phyloP scores from a whole-genome alignment of 2,888 invertebrate species.

The Spialia ferax region DNA sequence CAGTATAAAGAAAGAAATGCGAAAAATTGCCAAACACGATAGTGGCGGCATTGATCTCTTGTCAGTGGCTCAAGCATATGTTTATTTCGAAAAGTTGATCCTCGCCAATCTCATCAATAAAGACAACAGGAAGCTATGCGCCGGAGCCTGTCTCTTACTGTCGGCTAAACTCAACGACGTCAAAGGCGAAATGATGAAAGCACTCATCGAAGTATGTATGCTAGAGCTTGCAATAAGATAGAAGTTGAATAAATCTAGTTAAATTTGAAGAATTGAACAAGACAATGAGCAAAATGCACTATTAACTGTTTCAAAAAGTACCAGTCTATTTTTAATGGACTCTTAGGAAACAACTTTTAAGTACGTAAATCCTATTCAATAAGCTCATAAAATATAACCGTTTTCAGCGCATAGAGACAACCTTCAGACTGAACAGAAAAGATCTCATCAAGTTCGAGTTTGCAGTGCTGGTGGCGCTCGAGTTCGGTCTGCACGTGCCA shows the following conservation, averaged over 20 bases:
- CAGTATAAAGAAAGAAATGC: slow-evolving; percentile 98
- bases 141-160: slow-evolving; percentile 97
- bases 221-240: background rate
- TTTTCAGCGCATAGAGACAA: slow-evolving; percentile 94
- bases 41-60: slow-evolving; percentile 93
- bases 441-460: slow-evolving; percentile 97
- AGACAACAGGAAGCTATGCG: slow-evolving; percentile 97
- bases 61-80: slow-evolving; percentile 98
- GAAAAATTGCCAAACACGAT: slow-evolving; percentile 95
- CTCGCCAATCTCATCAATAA: slow-evolving; percentile 97
- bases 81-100: slow-evolving; percentile 99
- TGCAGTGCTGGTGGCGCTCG: slow-evolving; percentile 97
- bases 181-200: slow-evolving; percentile 95
- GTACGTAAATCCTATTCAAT: too few relatives aligned
- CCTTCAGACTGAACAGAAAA: slow-evolving; percentile 95
- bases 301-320: too few relatives aligned
- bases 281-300: too few relatives aligned
- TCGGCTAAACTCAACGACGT: slow-evolving; percentile 99
- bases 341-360: too few relatives aligned
- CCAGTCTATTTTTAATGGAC: too few relatives aligned
- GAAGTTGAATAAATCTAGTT: too few relatives aligned
- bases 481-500: slow-evolving; percentile 97
- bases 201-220: slow-evolving; percentile 93
- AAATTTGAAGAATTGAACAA: too few relatives aligned
- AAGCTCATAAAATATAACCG: background rate